Base-by-base conservation (phyloP, 1,140 invertebrate species). In the Thaumetopoea pityocampa region DNA sequence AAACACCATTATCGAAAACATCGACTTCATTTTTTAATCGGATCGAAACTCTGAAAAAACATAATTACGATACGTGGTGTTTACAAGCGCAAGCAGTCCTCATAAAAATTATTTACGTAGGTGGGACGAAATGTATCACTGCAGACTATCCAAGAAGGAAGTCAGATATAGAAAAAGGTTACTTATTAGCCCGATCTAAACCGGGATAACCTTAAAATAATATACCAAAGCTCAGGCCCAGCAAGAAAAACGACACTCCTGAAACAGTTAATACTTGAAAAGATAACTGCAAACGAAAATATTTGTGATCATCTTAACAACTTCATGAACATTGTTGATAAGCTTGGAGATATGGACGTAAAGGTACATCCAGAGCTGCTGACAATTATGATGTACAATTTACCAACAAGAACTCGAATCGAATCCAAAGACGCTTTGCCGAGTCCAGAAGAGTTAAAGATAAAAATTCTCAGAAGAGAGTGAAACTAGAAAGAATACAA, bases 401-500 rank as follows among this genome's bases (percentile, higher is more conserved):
- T 73, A 2, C 51, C 54, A 4, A 3, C 50, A 3, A 33, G 61
- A 36, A 48, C 56, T 24, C 64, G 62, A 5, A 64, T 68, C 7
- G 63, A 72, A 44, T 52, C 59, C 5, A 34, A 58, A 0, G 67
- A 71, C 24, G 38, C 22, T 12, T 33, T 74, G 12, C 60, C 56
- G 5, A 53, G 20, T n/a, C 43, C 52, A 2, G 66, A 69, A 28
- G 38, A 38, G 7, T 29, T 72, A 5, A 50, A 58, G 28, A 51
- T 62, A 2, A 70, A 76, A 57, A 66, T 72, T 10, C 8, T 62
- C n/a, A 5, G 64, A 70, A 51, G 59, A 74, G 29, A 32, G 14
- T 38, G 53, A 74, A 20, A 50, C 56, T 6, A 24, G 23, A 24
- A 24, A n/a, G n/a, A n/a, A n/a, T n/a, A n/a, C n/a, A n/a, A n/a